A percentile compares a stretch with the other conserved stretches of the same genome.
phyloP scores from a whole-genome alignment of 2,797 vertebrate species.

The Alectoris magna region DNA sequence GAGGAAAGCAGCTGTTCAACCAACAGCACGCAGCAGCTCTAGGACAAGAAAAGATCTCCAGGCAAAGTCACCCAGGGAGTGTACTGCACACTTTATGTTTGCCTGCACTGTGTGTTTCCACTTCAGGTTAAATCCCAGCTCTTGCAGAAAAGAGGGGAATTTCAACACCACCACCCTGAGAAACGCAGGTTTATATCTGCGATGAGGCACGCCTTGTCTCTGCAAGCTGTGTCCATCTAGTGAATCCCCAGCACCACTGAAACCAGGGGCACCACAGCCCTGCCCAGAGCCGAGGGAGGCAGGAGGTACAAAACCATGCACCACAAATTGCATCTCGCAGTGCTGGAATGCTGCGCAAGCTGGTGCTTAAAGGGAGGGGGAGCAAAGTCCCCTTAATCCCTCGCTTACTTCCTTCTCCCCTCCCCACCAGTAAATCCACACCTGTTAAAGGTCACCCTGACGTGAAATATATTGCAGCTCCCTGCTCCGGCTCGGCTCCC shows the following conservation, averaged over 20 bases:
- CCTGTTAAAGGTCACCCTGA: slow-evolving; percentile 77
- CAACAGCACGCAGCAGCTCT: neutral
- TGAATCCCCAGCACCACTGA: neutral
- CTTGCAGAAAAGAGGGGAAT: neutral
- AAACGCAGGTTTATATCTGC: neutral
- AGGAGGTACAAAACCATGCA: neutral
- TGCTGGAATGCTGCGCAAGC: slow-evolving; percentile 55
- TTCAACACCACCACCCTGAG: fast-evolving
- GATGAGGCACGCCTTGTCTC: neutral
- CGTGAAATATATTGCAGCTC: slow-evolving; percentile 52
- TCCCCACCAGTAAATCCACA: slow-evolving; percentile 66
- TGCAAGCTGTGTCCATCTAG: neutral
- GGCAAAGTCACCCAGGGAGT: slow-evolving; percentile 45
- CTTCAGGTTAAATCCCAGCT: neutral
- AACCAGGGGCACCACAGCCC: neutral
- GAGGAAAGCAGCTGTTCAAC: slow-evolving; percentile 55
- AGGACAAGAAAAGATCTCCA: slow-evolving; percentile 18
- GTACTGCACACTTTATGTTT: neutral
- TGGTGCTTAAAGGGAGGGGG: slow-evolving; percentile 66
- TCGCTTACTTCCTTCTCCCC: slow-evolving; percentile 53
- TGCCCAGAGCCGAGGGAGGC: neutral
- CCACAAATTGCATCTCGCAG: slow-evolving; percentile 24
- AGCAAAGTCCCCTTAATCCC: slow-evolving; percentile 68
- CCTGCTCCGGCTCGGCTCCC: slow-evolving; percentile 13
- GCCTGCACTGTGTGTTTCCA: neutral